These are phyloP conservation scores for Pteropus alecto DNA, from an alignment of 2,113 vertebrate species.

Conservation along the genomic window DNA sequence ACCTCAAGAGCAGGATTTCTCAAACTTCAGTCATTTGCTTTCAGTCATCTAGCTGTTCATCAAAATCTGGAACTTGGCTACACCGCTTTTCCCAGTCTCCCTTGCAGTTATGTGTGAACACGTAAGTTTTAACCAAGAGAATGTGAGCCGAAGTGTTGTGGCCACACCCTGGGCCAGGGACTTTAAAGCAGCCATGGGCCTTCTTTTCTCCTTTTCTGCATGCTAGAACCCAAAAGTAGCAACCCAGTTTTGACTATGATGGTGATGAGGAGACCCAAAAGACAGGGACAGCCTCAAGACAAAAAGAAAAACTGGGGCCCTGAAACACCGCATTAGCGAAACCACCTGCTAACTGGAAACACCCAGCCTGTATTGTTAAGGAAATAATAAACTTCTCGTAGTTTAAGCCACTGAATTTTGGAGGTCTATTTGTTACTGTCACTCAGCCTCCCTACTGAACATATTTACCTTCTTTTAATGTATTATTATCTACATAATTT, in stretches of 20 bases:
- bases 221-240: not conserved
- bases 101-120: not conserved
- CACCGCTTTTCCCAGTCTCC: not conserved
- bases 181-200: not conserved
- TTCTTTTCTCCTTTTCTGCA: not conserved
- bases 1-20: not conserved
- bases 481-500: not conserved
- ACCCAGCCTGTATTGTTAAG: accelerated
- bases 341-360: not conserved
- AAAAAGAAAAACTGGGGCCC: not conserved
- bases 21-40: not conserved
- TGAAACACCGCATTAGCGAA: not conserved
- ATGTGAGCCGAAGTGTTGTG: not conserved
- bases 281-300: not conserved
- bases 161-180: not conserved
- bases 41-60: not conserved
- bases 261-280: not conserved
- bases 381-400: not conserved
- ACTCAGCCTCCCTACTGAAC: not conserved
- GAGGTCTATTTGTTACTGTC: not conserved
- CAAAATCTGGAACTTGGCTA: not conserved
- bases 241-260: not conserved
- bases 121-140: not conserved
- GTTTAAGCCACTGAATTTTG: not conserved
- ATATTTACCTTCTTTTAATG: not conserved